Evolutionary conservation across 2,113 vertebrate genomes (phyloP).

Genomic region (Pongo pygmaeus): DNA sequence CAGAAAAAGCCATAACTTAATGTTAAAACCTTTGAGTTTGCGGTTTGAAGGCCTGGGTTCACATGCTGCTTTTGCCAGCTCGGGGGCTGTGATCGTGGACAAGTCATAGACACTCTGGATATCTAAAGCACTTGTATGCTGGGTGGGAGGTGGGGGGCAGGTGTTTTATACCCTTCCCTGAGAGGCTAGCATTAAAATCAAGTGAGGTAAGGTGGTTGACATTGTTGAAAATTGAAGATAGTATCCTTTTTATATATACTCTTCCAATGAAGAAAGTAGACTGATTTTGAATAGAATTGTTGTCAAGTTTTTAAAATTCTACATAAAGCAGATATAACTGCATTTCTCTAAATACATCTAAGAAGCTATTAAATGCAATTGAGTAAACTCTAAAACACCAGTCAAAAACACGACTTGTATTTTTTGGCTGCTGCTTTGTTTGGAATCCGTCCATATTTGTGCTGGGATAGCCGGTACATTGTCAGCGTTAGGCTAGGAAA

Average conservation of each 20-base stretch:
- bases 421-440: not conserved
- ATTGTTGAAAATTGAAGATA: not conserved
- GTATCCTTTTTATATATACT: not conserved
- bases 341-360: not conserved
- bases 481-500: not conserved
- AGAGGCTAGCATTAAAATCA: not conserved
- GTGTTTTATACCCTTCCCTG: not conserved
- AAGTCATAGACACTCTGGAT: too few relatives aligned
- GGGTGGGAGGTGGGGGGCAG: too few relatives aligned
- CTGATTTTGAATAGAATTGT: not conserved
- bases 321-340: not conserved
- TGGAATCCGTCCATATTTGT: not conserved
- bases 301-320: not conserved
- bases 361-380: not conserved
- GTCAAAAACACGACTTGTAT: not conserved
- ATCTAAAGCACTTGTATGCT: rapidly evolving
- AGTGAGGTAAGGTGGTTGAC: not conserved
- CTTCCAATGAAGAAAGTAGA: not conserved
- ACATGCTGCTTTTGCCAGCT: rapidly evolving
- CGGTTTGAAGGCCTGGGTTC: not conserved
- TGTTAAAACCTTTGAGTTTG: not conserved
- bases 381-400: not conserved
- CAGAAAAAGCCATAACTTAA: not conserved
- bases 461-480: too few relatives aligned
- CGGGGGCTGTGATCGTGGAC: too few relatives aligned